Evolutionary conservation across 2,113 vertebrate genomes (phyloP), one percentile per base, ranked within the genome.

Genomic region (Amphiprion ocellaris): DNA sequence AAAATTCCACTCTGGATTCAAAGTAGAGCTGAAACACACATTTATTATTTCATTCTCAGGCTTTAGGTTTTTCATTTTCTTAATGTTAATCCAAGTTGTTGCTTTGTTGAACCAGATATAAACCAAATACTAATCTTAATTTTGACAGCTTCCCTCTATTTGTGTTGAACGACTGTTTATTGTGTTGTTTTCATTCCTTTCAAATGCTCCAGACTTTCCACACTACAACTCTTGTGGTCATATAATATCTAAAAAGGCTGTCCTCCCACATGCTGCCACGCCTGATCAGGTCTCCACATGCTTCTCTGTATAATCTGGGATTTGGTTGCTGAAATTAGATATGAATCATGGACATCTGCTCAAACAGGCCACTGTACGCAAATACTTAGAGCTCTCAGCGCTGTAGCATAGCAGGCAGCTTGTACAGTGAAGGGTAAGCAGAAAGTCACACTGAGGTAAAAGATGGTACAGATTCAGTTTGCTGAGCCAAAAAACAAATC

Each of bases 261-360:
- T 39, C 0, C 69, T 11, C 58, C 37, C 49, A 80, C 66, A 39
- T 3, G 21, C 19, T 26, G 28, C 49, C 10, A 1, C 12, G 0
- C 70, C 79, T 65, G 47, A 44, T 75, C 73, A 41, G 23, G 67
- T 69, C 62, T 67, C 33, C 14, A 21, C 63, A 54, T 28, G 67
- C 49, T 41, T 41, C 30, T 49, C 9, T 1, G n/a, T n/a, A 2
- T 5, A 30, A 44, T 39, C n/a, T 7, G 26, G 46, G 10, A n/a
- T n/a, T 55, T 50, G 9, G 21, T 15, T 4, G 1, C n/a, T 59
- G 30, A 26, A 73, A 41, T 65, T 39, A 41, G 21, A 69, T 0
- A 10, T 74, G 69, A 79, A 74, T 58, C 66, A 81, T 56, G 8
- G 71, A 33, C 69, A 46, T 76, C 30, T 61, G 28, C 54, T 21